Evolutionary conservation across 2,113 vertebrate species (phyloP), one percentile per base, ranked within the genome.

Genomic region (rabbit (Oryctolagus cuniculus)): DNA sequence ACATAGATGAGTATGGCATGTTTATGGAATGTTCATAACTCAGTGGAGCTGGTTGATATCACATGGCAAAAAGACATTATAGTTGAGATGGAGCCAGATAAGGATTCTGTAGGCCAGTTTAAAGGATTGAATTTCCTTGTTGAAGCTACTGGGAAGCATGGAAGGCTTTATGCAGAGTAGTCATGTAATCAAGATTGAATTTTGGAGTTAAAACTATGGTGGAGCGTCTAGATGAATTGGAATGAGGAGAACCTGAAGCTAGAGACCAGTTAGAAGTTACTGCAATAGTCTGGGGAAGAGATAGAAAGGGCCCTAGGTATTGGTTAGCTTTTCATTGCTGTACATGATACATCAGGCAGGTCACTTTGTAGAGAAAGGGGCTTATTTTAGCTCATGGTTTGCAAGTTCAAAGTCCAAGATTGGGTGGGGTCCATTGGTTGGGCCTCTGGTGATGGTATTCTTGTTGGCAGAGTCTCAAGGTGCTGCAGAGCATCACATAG

Each of bases 81-180:
- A 4, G 55, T 12, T 55, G 24, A 38, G 4, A 38, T 84, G 36
- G 16, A 64, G 49, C 4, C 13, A 64, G 31, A 61, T 5, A 11
- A 31, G 22, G 6, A 88, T 36, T 75, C 55, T 64, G 10, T 66
- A 90, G 77, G 27, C 27, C 15, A 21, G 4, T 22, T 66, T 22
- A 74, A 92, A 86, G 61, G 19, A 88, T 31, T 53, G 17, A 19
- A 78, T 84, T 86, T 87, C 67, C 67, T 90, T 96, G 51, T 86
- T 38, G 19, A 86, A 82, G 27, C 51, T 72, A 51, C 10, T 63
- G 12, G 78, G 38, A 77, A 67, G 72, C 29, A 63, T 16, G 61
- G 51, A n/a, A 63, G 80, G 11, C 49, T 90, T 84, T 64, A 38
- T 31, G 19, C 2, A 79, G 38, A 9, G 10, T 12, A 74, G 29